A percentile compares a stretch with the other conserved stretches of the same genome.
Conservation (phyloP, 2,113 vertebrate species). For the Geothlypis trichas region DNA sequence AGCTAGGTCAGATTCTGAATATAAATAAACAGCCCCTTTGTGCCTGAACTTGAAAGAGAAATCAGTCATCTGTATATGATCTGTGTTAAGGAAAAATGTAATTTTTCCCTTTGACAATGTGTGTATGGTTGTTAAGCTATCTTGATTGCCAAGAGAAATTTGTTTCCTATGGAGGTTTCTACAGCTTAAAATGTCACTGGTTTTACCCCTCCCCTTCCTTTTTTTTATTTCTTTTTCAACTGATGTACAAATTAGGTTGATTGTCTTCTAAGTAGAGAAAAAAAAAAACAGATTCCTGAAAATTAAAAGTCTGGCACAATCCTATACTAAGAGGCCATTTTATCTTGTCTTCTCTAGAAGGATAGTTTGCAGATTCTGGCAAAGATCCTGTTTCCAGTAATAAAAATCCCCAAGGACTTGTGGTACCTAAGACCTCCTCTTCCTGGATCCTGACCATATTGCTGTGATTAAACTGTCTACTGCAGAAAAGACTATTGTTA, state of each 20-base stretch:
- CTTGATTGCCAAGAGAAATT: conserved; percentile 76
- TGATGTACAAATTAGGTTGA: conserved; percentile 70
- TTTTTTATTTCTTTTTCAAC: conserved; percentile 19
- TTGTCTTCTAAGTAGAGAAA: not conserved
- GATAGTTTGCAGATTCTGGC: conserved; percentile 39
- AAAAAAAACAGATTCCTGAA: conserved; percentile 55
- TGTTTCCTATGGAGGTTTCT: conserved; percentile 58
- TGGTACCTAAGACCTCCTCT: conserved; percentile 32
- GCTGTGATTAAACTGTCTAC: conserved; percentile 15
- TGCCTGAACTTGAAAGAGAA: conserved; percentile 73
- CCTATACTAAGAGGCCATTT: conserved; percentile 56
- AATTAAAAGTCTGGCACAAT: conserved; percentile 69
- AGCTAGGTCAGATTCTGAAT: conserved; percentile 65
- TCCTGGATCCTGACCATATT: conserved; percentile 29
- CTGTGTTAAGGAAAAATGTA: conserved; percentile 71
- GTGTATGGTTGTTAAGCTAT: conserved; percentile 75
- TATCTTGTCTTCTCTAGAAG: conserved; percentile 65
- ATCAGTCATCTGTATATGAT: conserved; percentile 75
- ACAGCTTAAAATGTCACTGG: conserved; percentile 59
- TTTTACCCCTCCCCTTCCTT: not conserved
- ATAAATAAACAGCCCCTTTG: conserved; percentile 68
- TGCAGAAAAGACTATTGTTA: not conserved
- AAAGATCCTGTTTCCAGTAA: conserved; percentile 57
- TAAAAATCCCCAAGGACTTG: conserved; percentile 48
- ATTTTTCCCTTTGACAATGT: conserved; percentile 74